phyloP scores from a whole-genome alignment of 2,797 vertebrate genomes.

The Buceros bicornis region DNA sequence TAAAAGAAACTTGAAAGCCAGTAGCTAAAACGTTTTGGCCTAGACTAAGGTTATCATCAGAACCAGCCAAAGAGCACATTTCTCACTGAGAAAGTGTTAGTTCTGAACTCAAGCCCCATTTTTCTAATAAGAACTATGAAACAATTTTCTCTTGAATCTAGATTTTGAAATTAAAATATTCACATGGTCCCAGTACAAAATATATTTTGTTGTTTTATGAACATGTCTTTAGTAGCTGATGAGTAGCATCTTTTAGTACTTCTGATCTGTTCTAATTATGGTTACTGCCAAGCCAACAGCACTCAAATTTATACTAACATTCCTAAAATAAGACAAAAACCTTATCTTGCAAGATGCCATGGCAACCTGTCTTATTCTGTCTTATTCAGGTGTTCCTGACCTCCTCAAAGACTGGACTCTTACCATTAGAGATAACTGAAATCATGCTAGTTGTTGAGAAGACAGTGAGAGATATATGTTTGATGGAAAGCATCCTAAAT shows the following conservation, averaged over 20 bases:
- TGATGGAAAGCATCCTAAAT: background rate
- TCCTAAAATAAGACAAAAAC: background rate
- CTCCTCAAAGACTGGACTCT: background rate
- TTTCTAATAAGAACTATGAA: background rate
- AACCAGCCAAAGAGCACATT: background rate
- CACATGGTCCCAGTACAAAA: background rate
- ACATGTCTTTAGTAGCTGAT: background rate
- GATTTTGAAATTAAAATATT: background rate
- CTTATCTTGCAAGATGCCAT: background rate
- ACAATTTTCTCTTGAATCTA: background rate
- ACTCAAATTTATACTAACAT: background rate
- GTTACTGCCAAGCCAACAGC: background rate
- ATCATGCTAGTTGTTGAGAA: background rate
- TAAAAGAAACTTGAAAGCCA: background rate
- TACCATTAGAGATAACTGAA: background rate
- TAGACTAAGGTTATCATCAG: background rate
- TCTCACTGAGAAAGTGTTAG: background rate
- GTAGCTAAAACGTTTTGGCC: background rate
- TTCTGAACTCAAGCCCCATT: background rate
- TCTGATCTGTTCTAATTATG: background rate
- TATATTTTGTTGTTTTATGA: background rate
- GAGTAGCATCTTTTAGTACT: background rate
- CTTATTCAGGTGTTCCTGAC: background rate
- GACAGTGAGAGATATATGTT: background rate
- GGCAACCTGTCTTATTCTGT: background rate